Evolutionary conservation across 2,113 vertebrate species (phyloP).

Genomic region (Protomyctophum bolini): DNA sequence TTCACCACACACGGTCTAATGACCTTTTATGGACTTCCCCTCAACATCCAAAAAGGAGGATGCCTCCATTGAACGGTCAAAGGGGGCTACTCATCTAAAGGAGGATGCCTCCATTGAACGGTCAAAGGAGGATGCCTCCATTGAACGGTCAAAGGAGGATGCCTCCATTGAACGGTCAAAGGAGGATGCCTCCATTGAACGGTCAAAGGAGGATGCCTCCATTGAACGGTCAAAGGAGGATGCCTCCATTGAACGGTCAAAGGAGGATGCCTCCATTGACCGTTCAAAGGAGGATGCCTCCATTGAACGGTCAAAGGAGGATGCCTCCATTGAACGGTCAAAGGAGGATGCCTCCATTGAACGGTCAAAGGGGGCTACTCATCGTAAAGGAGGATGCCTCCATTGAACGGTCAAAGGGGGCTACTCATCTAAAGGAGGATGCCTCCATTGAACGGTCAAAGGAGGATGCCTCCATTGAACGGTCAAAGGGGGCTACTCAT

Average conservation of each 20-base stretch:
- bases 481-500: slow-evolving; percentile 25
- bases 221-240: too few relatives aligned
- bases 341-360: slow-evolving; percentile 1
- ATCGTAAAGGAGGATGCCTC: background rate
- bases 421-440: background rate
- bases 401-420: slow-evolving; percentile 22
- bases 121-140: background rate
- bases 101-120: slow-evolving; percentile 10
- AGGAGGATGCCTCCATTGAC: too few relatives aligned
- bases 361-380: slow-evolving; percentile 21
- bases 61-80: slow-evolving; percentile 17
- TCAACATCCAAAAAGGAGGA: background rate
- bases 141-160: slow-evolving; percentile 24
- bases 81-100: background rate
- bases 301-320: slow-evolving; percentile 22
- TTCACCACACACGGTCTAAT: too few relatives aligned
- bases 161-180: too few relatives aligned
- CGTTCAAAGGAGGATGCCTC: background rate
- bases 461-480: slow-evolving; percentile 2
- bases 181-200: slow-evolving; percentile 2
- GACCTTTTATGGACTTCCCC: too few relatives aligned
- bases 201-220: slow-evolving; percentile 24
- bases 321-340: too few relatives aligned
- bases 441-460: slow-evolving; percentile 14
- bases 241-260: slow-evolving; percentile 17